phyloP scores from a whole-genome alignment of 2,888 invertebrate genomes.

The Acanthosoma haemorrhoidale region DNA sequence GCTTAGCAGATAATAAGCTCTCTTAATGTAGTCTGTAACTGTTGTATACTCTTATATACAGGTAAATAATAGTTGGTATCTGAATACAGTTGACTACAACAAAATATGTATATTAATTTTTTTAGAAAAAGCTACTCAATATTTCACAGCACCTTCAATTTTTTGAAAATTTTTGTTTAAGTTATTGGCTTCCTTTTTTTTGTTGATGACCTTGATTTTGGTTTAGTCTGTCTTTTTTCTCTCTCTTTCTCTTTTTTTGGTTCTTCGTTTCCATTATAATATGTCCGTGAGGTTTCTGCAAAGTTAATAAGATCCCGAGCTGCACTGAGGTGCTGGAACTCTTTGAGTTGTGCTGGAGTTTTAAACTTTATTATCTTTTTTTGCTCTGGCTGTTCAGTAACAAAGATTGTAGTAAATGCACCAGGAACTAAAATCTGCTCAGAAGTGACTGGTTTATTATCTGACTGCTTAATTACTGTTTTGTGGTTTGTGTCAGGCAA shows the following conservation, averaged over 20 bases:
- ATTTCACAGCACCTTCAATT: conserved; percentile 16
- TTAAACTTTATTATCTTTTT: background rate
- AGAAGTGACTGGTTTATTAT: background rate
- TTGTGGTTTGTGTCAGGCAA: background rate
- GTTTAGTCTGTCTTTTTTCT: background rate
- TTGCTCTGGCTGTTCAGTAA: background rate
- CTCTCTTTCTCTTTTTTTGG: background rate
- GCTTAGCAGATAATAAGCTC: background rate
- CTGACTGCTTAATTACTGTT: background rate
- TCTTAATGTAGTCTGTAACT: background rate
- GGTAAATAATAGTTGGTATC: background rate
- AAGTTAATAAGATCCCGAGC: conserved; percentile 18
- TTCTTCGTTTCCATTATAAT: background rate
- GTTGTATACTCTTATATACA: background rate
- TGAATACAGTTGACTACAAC: background rate
- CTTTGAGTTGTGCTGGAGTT: conserved; percentile 31
- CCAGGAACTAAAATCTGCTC: background rate
- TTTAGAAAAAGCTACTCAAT: conserved; percentile 4
- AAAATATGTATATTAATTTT: background rate
- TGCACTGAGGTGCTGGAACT: conserved; percentile 14
- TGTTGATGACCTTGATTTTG: background rate
- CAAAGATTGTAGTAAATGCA: conserved; percentile 1
- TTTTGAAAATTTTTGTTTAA: background rate
- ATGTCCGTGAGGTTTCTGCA: background rate
- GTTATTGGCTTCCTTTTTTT: background rate